A percentile compares a stretch with the other conserved stretches of the same genome.
Evolutionary conservation across 2,797 vertebrate species (phyloP).

Genomic region (Myripristis murdjan): DNA sequence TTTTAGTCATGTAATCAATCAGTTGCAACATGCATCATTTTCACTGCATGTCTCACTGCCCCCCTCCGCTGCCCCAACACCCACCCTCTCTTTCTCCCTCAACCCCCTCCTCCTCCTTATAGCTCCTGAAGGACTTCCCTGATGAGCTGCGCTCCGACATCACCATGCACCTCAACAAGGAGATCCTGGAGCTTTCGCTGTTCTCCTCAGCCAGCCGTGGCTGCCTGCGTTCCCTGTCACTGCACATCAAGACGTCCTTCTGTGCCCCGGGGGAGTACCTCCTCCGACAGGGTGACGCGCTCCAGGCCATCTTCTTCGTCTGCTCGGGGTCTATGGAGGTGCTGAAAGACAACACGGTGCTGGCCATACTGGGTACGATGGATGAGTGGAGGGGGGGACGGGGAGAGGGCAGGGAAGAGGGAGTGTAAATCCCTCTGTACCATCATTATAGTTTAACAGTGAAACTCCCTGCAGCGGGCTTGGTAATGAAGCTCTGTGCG

Average conservation of each 20-base stretch:
- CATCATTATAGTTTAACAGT: constrained; percentile 41
- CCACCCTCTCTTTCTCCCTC: constrained; percentile 3
- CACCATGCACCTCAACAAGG: constrained; percentile 99
- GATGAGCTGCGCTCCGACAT: constrained; percentile 98
- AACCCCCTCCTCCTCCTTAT: constrained; percentile 36
- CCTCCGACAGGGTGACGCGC: constrained; percentile 95
- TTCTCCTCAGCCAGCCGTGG: constrained; percentile 96
- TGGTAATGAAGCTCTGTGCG: constrained; percentile 40
- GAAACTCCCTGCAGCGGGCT: constrained; percentile 21
- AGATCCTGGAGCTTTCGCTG: constrained; percentile 95
- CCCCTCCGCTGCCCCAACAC: neutral
- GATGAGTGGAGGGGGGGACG: neutral
- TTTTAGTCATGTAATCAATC: too few relatives aligned
- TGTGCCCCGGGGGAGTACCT: constrained; percentile 98
- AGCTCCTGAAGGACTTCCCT: constrained; percentile 98
- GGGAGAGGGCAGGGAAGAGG: neutral
- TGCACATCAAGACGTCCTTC: constrained; percentile 99
- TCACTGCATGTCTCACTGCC: constrained; percentile 2
- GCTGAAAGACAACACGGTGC: constrained; percentile 95
- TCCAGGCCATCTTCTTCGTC: constrained; percentile 98
- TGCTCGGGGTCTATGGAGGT: constrained; percentile 99
- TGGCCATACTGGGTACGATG: constrained; percentile 95
- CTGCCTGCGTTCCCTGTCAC: constrained; percentile 96
- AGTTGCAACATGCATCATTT: neutral
- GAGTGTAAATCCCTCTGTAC: constrained; percentile 6